phyloP scores from a whole-genome alignment of 2,113 vertebrate genomes.

The Pachyramphus minor region DNA sequence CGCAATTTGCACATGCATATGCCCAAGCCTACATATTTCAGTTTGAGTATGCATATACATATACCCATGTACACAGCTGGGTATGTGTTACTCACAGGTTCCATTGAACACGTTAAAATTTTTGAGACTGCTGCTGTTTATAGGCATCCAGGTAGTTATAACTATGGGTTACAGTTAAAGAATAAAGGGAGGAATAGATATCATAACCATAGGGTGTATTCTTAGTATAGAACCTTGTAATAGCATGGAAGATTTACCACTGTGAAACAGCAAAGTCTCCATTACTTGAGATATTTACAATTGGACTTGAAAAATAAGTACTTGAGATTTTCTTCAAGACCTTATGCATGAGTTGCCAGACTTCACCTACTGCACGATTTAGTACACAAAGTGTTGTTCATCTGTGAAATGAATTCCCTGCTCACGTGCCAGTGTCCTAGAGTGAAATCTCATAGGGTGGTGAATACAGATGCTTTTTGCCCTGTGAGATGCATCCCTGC shows the following conservation, averaged over 20 bases:
- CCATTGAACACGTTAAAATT: accelerated
- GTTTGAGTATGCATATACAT: neutral
- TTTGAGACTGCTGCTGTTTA: neutral
- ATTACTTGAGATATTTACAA: neutral
- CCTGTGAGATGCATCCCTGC: neutral
- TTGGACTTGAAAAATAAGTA: neutral
- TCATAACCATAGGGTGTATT: neutral
- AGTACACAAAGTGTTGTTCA: neutral
- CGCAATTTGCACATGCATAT: neutral
- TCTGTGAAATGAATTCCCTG: neutral
- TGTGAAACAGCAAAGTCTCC: neutral
- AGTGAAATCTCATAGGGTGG: neutral
- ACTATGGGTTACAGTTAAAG: neutral
- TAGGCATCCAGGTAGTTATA: neutral
- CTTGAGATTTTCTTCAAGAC: neutral
- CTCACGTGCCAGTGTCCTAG: neutral
- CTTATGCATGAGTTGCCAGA: neutral
- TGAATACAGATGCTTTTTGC: neutral
- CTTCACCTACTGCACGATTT: neutral
- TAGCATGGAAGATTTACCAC: neutral
- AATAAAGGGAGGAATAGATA: neutral
- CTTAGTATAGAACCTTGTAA: neutral
- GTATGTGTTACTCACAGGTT: neutral
- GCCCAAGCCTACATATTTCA: neutral
- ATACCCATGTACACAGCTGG: neutral